Evolutionary conservation across 2,888 invertebrate genomes (phyloP).

Genomic region (Caenorhabditis sulstoni): DNA sequence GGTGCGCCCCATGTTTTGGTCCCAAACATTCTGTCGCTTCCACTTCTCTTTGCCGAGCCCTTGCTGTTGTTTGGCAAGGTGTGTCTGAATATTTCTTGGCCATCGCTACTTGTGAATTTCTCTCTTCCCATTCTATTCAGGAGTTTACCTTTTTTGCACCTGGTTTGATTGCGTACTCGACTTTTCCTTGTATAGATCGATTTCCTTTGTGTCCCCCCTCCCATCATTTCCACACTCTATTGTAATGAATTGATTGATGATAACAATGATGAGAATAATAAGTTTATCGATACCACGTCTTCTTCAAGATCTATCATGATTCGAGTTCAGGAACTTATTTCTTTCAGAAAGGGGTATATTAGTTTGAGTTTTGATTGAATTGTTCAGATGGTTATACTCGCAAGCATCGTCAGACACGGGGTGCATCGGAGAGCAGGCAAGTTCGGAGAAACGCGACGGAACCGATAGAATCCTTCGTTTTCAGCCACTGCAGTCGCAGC

Average conservation of each 20-base stretch:
- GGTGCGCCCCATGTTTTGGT: too few species aligned
- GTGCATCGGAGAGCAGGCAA: neutral
- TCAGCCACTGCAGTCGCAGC: neutral
- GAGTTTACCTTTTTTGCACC: constrained; percentile 40
- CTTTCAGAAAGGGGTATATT: neutral
- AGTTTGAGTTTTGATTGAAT: neutral
- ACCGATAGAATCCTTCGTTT: too few species aligned
- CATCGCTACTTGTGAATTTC: constrained; percentile 45
- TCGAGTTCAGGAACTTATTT: constrained; percentile 26
- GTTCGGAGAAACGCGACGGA: neutral
- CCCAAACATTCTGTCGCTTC: neutral
- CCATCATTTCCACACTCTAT: constrained; percentile 6
- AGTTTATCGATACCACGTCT: constrained; percentile 11
- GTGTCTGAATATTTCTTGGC: constrained; percentile 17
- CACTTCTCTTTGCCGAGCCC: too few species aligned
- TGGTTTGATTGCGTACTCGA: constrained; percentile 10
- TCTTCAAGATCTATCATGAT: neutral
- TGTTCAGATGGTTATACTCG: constrained; percentile 19
- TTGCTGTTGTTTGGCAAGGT: neutral
- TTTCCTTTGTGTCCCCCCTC: constrained; percentile 6
- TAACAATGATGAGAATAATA: constrained; percentile 38
- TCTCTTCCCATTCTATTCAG: constrained; percentile 10
- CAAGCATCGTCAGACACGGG: neutral
- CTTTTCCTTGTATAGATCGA: constrained; percentile 47
- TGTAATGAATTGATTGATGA: constrained; percentile 18